Evolutionary conservation across 2,113 vertebrate species (phyloP).

Genomic region (Apaloderma vittatum): DNA sequence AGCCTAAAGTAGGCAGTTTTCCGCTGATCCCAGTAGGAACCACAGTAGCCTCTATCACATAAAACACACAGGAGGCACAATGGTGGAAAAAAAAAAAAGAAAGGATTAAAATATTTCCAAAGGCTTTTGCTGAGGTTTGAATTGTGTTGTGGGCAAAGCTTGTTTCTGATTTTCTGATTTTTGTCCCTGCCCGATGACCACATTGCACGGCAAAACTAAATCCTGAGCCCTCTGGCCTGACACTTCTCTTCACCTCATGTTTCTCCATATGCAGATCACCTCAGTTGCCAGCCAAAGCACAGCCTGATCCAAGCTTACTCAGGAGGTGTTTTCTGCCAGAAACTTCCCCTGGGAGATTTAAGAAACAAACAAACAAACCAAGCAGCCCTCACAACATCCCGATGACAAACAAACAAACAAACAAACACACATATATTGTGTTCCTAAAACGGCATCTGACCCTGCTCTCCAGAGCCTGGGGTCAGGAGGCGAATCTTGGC

Average conservation of each 20-base stretch:
- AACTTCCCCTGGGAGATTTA: constrained; percentile 50
- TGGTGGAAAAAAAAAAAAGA: neutral
- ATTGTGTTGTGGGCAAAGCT: neutral
- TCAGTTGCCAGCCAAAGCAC: constrained; percentile 41
- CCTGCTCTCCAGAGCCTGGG: neutral
- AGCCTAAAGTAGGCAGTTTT: constrained; percentile 1
- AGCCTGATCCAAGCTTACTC: neutral
- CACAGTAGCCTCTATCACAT: neutral
- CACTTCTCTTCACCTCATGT: constrained; percentile 47
- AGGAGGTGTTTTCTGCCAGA: constrained; percentile 59
- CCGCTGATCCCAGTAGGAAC: constrained; percentile 1
- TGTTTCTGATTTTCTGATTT: constrained; percentile 21
- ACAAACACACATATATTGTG: fast-evolving
- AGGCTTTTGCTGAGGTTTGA: constrained; percentile 8
- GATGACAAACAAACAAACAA: constrained; percentile 36
- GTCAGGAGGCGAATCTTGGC: neutral
- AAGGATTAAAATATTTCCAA: neutral
- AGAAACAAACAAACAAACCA: constrained; percentile 63
- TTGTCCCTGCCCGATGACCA: constrained; percentile 31
- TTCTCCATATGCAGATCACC: neutral
- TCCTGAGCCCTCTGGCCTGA: constrained; percentile 21
- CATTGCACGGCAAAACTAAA: constrained; percentile 16
- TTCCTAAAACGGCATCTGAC: constrained; percentile 31
- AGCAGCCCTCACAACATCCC: constrained; percentile 35
- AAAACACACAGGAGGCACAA: neutral